Evolutionary conservation across 2,888 invertebrate genomes (phyloP).

Genomic region (Apomyelois bistriatella): DNA sequence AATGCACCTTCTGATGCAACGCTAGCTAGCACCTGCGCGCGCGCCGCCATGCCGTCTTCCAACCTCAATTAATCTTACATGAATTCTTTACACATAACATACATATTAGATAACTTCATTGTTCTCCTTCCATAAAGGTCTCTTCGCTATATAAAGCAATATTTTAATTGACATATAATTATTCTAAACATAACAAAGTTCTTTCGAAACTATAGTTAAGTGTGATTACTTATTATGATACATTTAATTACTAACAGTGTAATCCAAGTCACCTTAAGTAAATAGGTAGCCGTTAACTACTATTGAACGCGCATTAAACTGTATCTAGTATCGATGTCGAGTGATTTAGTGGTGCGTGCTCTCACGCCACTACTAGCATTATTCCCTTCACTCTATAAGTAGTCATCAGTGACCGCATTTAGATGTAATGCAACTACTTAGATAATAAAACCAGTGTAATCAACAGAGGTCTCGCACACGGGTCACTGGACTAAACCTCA

Average conservation of each 20-base stretch:
- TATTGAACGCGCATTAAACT: conserved; percentile 37
- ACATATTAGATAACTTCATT: conserved; percentile 18
- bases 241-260: not conserved
- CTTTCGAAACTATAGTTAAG: conserved; percentile 8
- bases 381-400: conserved; percentile 29
- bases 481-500: conserved; percentile 23
- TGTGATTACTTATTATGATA: conserved; percentile 8
- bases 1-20: conserved; percentile 57
- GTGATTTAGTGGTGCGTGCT: conserved; percentile 45
- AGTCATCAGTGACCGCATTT: conserved; percentile 36
- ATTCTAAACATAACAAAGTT: not conserved
- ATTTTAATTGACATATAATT: conserved; percentile 5
- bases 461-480: conserved; percentile 21
- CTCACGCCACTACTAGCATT: conserved; percentile 23
- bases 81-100: conserved; percentile 45
- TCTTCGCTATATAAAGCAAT: not conserved
- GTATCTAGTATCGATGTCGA: conserved; percentile 42
- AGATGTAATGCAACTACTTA: conserved; percentile 31
- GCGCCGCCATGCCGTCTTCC: conserved; percentile 68
- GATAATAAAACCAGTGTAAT: conserved; percentile 27
- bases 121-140: not conserved
- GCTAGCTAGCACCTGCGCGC: conserved; percentile 46
- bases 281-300: conserved; percentile 27
- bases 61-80: conserved; percentile 53
- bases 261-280: conserved; percentile 19